phyloP scores from a whole-genome alignment of 2,113 vertebrate genomes.

The Apistogramma diplotaenia region DNA sequence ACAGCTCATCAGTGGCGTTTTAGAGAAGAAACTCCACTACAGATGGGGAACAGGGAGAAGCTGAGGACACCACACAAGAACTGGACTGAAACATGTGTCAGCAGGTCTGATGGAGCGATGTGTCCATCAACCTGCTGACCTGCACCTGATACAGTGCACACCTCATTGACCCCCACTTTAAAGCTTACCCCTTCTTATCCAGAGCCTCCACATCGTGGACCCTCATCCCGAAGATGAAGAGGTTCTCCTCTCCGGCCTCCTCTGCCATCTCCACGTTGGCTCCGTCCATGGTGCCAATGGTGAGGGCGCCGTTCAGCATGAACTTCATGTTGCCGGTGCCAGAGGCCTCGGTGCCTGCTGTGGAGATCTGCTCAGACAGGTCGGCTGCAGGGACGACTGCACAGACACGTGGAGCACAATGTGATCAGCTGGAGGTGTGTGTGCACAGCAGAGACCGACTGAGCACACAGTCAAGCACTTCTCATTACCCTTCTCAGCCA shows the following conservation, averaged over 20 bases:
- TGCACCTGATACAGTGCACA: too few relatives aligned
- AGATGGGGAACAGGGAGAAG: too few relatives aligned
- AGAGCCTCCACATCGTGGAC: constrained; percentile 84
- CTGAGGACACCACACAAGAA: not conserved
- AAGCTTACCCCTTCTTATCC: constrained; percentile 82
- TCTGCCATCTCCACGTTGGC: constrained; percentile 95
- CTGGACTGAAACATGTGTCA: too few relatives aligned
- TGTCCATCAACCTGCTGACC: too few relatives aligned
- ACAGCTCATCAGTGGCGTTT: too few relatives aligned
- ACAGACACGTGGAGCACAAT: not conserved
- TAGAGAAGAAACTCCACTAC: too few relatives aligned
- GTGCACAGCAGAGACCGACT: not conserved
- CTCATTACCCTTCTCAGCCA: constrained; percentile 87
- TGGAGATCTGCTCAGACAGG: constrained; percentile 93
- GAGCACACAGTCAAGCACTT: fast-evolving
- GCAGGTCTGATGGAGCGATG: too few relatives aligned
- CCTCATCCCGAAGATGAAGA: constrained; percentile 93
- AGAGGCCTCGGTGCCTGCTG: constrained; percentile 88
- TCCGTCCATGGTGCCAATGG: constrained; percentile 93
- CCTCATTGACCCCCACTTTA: not conserved
- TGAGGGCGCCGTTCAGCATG: constrained; percentile 92
- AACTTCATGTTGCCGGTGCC: constrained; percentile 96
- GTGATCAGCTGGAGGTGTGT: not conserved
- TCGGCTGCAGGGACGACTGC: constrained; percentile 86
- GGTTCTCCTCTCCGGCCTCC: constrained; percentile 86